These are phyloP conservation scores for Gobio occitaniae DNA, from an alignment of 2,797 vertebrate genomes.

Conservation along the genomic window DNA sequence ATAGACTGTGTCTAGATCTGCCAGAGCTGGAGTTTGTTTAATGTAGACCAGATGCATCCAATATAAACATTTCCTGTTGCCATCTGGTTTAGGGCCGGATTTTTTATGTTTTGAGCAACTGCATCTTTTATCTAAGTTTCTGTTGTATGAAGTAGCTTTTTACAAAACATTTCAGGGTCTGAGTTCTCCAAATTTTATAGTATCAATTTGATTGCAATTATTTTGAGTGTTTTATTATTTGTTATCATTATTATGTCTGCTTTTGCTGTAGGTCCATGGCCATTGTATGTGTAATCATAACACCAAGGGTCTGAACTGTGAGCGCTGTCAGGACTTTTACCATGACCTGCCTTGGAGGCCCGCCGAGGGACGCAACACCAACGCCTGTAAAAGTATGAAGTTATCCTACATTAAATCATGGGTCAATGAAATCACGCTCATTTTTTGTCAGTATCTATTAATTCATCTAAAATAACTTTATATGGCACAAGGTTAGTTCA, in stretches of 20 bases:
- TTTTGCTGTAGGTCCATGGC: conserved; percentile 86
- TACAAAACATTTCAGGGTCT: neutral
- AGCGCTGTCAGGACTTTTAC: conserved; percentile 92
- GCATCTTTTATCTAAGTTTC: conserved; percentile 37
- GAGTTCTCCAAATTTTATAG: neutral
- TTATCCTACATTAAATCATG: neutral
- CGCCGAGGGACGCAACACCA: conserved; percentile 92
- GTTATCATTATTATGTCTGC: conserved; percentile 35
- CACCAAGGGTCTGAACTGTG: conserved; percentile 95
- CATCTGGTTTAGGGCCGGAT: conserved; percentile 42
- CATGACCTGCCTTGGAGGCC: conserved; percentile 95
- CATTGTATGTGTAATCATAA: conserved; percentile 97
- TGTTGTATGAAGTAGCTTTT: neutral
- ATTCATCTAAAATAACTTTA: neutral
- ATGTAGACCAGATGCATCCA: conserved; percentile 62
- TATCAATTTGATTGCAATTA: too few species aligned
- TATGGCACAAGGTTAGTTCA: neutral
- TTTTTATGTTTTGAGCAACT: conserved; percentile 36
- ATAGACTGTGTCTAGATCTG: conserved; percentile 1
- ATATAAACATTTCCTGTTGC: conserved; percentile 64
- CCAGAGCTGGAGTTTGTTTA: conserved; percentile 54
- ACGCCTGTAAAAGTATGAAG: conserved; percentile 92
- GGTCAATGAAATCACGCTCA: neutral
- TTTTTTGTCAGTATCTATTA: neutral
- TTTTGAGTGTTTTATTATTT: neutral